Base-by-base conservation (phyloP, 2,113 vertebrate species). In the Arenaria interpres region DNA sequence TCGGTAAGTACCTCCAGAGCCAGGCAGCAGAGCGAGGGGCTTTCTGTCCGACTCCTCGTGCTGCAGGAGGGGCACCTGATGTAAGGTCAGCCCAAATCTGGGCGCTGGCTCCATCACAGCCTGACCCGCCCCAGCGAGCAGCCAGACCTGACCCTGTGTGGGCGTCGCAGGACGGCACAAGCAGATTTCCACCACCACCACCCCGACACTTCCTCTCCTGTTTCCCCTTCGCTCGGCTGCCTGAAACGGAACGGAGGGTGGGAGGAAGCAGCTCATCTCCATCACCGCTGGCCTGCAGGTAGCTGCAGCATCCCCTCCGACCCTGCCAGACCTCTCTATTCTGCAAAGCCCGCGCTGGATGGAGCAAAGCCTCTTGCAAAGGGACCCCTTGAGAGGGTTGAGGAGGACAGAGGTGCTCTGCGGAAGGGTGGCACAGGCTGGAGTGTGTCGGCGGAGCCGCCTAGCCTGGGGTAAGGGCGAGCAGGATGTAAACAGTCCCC, bases 391-490 rank as follows among this genome's bases (percentile, higher is more conserved):
- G 32, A 11, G 28, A 60, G 12, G 37, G 12, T 1, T 48, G 14
- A 41, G 33, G 43, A 56, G 48, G 51, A 35, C 57, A 69, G 90
- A 76, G 30, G 30, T 1, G 2, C 32, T 73, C 35, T 69, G 46
- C 5, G 6, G 78, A 50, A 80, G 37, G 35, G 28, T 4, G 13
- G 60, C 41, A 25, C 1, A 7, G 64, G 20, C 39, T 59, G 68
- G 48, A 78, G 50, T 2, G 1, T 33, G 39, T 54, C 60, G 54
- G 51, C 3, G 4, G 77, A 66, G 54, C 53, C 3, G 18, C 41
- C 12, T 76, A n/a, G 54, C n/a, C 28, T 33, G 12, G 24, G 35
- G 32, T 0, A 0, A 24, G 82, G 59, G 66, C 16, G 1, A 81
- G 37, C 51, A 88, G 62, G 53, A 37, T 67, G 43, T 68, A 80